Percentiles rank a stretch among this genome's conserved stretches.
Evolutionary conservation across 2,888 invertebrate genomes (phyloP).

Genomic region (Tortrix viridana): DNA sequence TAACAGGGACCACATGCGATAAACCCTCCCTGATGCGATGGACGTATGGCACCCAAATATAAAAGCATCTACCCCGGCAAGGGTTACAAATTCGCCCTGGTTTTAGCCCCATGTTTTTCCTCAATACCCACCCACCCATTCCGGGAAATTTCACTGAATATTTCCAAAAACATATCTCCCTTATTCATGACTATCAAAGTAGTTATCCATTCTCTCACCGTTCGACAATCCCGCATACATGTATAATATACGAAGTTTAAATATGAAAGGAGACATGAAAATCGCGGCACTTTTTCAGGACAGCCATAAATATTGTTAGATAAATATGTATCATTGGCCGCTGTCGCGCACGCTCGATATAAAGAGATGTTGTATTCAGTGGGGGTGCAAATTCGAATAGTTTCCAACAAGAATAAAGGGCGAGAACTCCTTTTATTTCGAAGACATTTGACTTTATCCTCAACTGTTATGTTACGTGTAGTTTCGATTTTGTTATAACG

Average conservation of each 20-base stretch:
- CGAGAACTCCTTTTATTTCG: constrained; percentile 48
- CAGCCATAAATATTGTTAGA: constrained; percentile 78
- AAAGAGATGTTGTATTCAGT: constrained; percentile 49
- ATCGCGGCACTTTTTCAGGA: constrained; percentile 66
- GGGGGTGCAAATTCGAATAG: constrained; percentile 66
- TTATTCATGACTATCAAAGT: constrained; percentile 53
- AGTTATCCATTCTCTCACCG: constrained; percentile 59
- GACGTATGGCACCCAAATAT: constrained; percentile 35
- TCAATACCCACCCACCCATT: constrained; percentile 17
- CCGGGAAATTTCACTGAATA: constrained; percentile 25
- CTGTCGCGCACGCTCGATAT: constrained; percentile 65
- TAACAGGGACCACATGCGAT: constrained; percentile 49
- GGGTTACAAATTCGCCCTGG: constrained; percentile 37
- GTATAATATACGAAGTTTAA: constrained; percentile 71
- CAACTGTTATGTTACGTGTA: constrained; percentile 54
- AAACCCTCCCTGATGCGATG: constrained; percentile 48
- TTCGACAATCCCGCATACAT: constrained; percentile 59
- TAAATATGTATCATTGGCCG: constrained; percentile 81
- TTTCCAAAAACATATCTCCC: constrained; percentile 41
- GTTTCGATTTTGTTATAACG: constrained; percentile 55
- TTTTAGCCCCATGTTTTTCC: constrained; percentile 26
- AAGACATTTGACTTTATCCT: constrained; percentile 48
- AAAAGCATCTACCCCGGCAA: constrained; percentile 32
- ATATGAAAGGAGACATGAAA: constrained; percentile 71
- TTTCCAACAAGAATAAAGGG: constrained; percentile 56